phyloP scores from a whole-genome alignment of 1,140 invertebrate genomes.

The Tribolium madens region DNA sequence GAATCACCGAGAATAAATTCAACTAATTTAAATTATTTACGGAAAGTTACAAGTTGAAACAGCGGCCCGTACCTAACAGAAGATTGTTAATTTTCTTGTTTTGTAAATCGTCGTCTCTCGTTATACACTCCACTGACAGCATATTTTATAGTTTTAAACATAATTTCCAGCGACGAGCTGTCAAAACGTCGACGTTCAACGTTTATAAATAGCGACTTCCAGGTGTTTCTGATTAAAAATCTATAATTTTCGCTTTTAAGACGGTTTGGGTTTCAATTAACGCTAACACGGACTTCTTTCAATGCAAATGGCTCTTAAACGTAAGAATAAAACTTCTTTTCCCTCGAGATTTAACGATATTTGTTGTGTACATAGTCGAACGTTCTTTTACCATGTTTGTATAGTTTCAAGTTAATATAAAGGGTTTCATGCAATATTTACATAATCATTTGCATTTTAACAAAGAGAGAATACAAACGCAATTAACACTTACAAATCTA shows the following conservation, averaged over 20 bases:
- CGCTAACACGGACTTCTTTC: slow-evolving; percentile 1
- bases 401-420: slow-evolving; percentile 16
- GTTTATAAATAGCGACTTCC: slow-evolving; percentile 45
- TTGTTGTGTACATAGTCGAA: slow-evolving; percentile 18
- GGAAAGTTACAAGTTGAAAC: slow-evolving; percentile 20
- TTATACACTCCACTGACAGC: slow-evolving; percentile 43
- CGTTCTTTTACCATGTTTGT: neutral
- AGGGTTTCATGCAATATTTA: slow-evolving; percentile 24
- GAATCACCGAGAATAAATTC: slow-evolving; percentile 46
- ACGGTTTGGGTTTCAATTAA: slow-evolving; percentile 44
- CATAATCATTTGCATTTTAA: slow-evolving; percentile 35
- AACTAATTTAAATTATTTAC: slow-evolving; percentile 53
- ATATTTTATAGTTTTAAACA: slow-evolving; percentile 44
- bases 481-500: slow-evolving; percentile 28
- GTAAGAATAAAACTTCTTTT: slow-evolving; percentile 11
- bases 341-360: slow-evolving; percentile 4
- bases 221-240: slow-evolving; percentile 55
- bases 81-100: slow-evolving; percentile 47
- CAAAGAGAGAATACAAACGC: neutral
- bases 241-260: slow-evolving; percentile 49
- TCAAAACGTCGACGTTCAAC: slow-evolving; percentile 47
- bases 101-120: slow-evolving; percentile 42
- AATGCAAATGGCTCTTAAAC: slow-evolving; percentile 12
- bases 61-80: too few species aligned
- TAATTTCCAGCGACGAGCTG: slow-evolving; percentile 38